phyloP scores from a whole-genome alignment of 2,113 vertebrate species.

The Apus apus region DNA sequence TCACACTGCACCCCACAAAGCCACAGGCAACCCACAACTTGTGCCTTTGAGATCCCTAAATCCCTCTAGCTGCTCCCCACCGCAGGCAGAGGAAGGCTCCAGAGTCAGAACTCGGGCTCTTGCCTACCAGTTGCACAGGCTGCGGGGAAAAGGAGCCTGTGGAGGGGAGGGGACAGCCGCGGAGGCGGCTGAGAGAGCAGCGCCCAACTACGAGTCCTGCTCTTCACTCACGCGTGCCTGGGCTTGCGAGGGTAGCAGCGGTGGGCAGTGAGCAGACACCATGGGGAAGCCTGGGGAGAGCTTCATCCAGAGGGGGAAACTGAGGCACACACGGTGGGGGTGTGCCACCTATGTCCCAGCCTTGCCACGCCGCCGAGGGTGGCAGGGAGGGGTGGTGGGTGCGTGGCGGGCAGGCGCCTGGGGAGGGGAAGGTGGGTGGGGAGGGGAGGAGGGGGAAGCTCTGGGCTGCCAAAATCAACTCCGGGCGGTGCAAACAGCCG shows the following conservation, averaged over 20 bases:
- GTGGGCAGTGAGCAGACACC: not conserved
- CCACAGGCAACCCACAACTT: not conserved
- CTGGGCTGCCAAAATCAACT: constrained; percentile 61
- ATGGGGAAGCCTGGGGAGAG: not conserved
- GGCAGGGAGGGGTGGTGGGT: not conserved
- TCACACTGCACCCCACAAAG: not conserved
- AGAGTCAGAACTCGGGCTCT: not conserved
- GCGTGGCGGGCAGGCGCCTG: not conserved
- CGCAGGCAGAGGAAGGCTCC: not conserved
- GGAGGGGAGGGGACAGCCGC: not conserved
- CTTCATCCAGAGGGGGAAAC: not conserved
- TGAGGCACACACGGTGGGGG: not conserved
- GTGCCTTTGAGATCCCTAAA: not conserved
- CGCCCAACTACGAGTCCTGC: not conserved
- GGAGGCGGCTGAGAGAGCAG: not conserved
- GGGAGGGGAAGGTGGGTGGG: not conserved
- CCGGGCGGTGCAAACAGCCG: constrained; percentile 54
- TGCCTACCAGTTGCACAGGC: not conserved
- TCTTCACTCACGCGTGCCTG: not conserved
- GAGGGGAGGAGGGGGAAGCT: constrained; percentile 7
- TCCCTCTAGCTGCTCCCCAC: not conserved
- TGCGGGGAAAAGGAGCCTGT: not conserved
- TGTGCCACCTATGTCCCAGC: not conserved
- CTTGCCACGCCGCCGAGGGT: not conserved
- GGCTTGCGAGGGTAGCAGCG: not conserved